Evolutionary conservation across 2,888 invertebrate species (phyloP).

Genomic region (Chesias legatella): DNA sequence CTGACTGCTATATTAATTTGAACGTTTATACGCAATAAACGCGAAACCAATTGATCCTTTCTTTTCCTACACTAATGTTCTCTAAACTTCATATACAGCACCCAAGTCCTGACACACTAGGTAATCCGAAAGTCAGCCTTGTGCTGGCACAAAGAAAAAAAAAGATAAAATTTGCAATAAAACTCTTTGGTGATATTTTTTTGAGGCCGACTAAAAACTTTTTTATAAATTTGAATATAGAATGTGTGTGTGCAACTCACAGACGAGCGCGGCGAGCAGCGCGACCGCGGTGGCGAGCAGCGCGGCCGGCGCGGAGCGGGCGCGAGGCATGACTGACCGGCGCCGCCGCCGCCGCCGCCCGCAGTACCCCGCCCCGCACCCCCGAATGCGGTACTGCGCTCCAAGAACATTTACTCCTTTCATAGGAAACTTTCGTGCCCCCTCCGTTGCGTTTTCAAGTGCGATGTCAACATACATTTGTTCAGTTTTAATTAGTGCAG

Average conservation of each 20-base stretch:
- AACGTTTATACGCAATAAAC: too few species aligned
- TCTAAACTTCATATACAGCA: too few species aligned
- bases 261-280: slow-evolving; percentile 60
- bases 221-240: slow-evolving; percentile 1
- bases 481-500: too few species aligned
- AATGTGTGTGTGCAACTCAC: slow-evolving; percentile 46
- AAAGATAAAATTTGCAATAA: too few species aligned
- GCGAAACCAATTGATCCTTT: too few species aligned
- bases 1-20: too few species aligned
- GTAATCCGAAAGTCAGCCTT: too few species aligned
- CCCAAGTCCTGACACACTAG: too few species aligned
- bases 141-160: too few species aligned
- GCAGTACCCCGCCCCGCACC: slow-evolving; percentile 62
- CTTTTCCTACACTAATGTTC: too few species aligned
- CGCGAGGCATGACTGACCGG: slow-evolving; percentile 62
- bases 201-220: not conserved
- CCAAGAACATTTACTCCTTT: slow-evolving; percentile 21
- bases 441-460: slow-evolving; percentile 13
- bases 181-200: not conserved
- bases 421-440: slow-evolving; percentile 14
- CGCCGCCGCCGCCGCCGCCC: slow-evolving; percentile 30
- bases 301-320: slow-evolving; percentile 41
- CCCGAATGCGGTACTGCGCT: slow-evolving; percentile 78
- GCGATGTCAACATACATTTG: too few species aligned
- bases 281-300: slow-evolving; percentile 46